A percentile compares a stretch with the other conserved stretches of the same genome.
Evolutionary conservation across 2,888 invertebrate genomes (phyloP).

Genomic region (Clusia tigrina): DNA sequence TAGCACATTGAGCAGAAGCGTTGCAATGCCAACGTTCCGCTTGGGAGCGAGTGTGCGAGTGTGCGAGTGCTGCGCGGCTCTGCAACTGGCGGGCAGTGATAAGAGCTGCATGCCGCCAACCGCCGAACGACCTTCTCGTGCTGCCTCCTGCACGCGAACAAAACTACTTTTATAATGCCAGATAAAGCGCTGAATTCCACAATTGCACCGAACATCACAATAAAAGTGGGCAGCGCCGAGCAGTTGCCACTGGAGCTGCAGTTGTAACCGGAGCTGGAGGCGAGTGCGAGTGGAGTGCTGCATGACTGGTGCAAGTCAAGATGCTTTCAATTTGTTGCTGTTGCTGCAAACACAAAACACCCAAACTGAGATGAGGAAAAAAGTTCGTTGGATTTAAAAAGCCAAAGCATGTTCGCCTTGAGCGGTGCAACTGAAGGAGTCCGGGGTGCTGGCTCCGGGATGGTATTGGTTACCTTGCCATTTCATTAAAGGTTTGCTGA

Average conservation of each 20-base stretch:
- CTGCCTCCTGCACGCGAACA: background rate
- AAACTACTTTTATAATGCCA: background rate
- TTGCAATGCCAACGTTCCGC: background rate
- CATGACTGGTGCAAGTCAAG: background rate
- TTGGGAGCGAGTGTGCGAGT: background rate
- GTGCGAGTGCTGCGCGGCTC: background rate
- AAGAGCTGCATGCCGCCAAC: background rate
- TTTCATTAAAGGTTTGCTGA: background rate
- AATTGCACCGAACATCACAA: conserved; percentile 31
- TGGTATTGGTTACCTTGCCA: background rate
- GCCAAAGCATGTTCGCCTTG: no score
- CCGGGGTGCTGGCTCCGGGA: no score
- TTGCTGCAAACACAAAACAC: background rate
- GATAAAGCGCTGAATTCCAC: background rate
- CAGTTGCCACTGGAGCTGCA: no score
- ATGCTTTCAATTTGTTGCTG: background rate
- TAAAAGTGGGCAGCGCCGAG: conserved; percentile 9
- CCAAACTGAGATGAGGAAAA: background rate
- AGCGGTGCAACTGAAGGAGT: no score
- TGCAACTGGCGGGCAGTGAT: background rate
- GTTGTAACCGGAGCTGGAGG: background rate
- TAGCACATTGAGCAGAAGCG: no score
- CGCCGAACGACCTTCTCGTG: background rate
- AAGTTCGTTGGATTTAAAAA: no score
- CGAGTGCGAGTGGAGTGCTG: background rate